Evolutionary conservation across 2,797 vertebrate genomes (phyloP), one percentile per base, ranked within the genome.

Genomic region (Falco peregrinus): DNA sequence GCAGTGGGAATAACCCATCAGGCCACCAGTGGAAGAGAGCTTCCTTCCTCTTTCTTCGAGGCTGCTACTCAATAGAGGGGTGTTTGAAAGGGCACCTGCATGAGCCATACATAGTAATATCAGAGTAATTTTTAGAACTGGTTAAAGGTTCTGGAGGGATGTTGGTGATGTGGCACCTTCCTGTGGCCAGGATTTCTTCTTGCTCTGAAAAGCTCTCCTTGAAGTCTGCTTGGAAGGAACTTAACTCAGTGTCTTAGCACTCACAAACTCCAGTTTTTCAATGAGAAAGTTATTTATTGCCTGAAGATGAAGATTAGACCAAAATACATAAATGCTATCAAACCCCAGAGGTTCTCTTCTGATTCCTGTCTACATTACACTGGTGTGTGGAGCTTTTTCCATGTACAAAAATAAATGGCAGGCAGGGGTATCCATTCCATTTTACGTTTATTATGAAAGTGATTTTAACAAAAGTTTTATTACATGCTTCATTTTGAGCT

Each of bases 401-500:
- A 28, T 8, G 2, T 39, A 37, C 26, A 39, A 13, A 84, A 94
- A 94, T 43, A 80, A 93, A 87, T 25, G 47, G 21, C 43, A 89
- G 11, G 10, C 86, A 51, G 33, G 10, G 13, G 15, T 37, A 68
- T 83, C 71, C 87, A 37, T 93, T 93, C 81, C 63, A 84, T 97
- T 97, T 97, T 70, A 90, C 5, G 74, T 97, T 97, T 97, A 97
- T 97, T 97, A 96, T 90, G 97, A 97, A 97, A 97, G 75, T 74
- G 78, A 92, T 95, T 95, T 95, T 94, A 95, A 96, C 89, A 97
- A 93, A 93, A 96, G 78, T 86, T 92, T 96, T 95, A 91, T 97
- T 94, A 97, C 96, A 96, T 97, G 97, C 95, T 96, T 97, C 68
- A n/a, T 90, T 97, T 97, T 95, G 90, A 96, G 87, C 89, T 96